Conservation (phyloP, 2,113 vertebrate species). For the Rhagologus leucostigma region DNA sequence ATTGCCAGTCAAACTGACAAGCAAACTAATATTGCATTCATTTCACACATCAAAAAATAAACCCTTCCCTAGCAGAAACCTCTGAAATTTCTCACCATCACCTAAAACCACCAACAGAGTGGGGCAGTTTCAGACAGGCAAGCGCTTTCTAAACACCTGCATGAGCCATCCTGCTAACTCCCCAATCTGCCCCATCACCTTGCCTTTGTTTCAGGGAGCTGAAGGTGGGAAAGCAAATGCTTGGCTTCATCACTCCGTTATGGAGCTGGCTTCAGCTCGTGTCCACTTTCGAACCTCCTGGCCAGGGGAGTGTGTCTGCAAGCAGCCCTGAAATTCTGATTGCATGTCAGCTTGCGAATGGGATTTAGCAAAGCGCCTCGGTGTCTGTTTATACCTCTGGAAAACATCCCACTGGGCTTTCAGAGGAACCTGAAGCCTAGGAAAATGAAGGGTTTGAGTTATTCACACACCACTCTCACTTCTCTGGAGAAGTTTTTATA, state of each 20-base stretch:
- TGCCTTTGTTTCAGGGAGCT: background rate
- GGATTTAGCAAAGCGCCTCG: background rate
- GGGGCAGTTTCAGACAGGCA: background rate
- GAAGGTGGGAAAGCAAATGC: background rate
- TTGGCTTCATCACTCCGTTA: background rate
- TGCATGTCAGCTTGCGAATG: rapidly evolving
- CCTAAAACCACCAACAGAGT: background rate
- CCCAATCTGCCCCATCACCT: background rate
- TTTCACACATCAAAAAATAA: background rate
- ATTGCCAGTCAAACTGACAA: background rate
- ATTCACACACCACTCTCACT: background rate
- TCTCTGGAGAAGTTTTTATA: background rate
- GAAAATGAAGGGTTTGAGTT: background rate
- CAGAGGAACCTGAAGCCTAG: background rate
- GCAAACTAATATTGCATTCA: background rate
- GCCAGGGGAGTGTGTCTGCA: background rate
- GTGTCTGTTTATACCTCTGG: background rate
- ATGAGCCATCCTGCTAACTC: background rate
- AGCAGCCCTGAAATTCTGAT: background rate
- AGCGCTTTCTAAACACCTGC: background rate
- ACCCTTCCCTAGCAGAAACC: background rate
- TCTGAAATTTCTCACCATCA: background rate
- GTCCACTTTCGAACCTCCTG: rapidly evolving
- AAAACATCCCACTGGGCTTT: background rate
- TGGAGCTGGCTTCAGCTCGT: background rate